phyloP scores from a whole-genome alignment of 2,113 vertebrate species.

The Gallinago undulata region DNA sequence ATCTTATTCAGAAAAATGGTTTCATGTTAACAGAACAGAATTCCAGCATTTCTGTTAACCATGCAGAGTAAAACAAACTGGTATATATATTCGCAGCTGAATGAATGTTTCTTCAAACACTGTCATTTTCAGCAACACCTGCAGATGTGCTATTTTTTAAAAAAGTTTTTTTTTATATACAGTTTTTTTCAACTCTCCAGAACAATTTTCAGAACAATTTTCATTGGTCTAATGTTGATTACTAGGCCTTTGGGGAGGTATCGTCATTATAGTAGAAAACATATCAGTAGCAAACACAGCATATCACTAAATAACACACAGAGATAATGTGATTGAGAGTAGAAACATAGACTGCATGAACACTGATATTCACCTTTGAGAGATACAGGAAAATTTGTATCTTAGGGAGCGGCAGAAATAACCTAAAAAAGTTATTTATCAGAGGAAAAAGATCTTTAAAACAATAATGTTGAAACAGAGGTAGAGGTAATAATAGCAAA shows the following conservation, averaged over 20 bases:
- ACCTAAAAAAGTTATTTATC: neutral
- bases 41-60: neutral
- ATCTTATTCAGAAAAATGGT: constrained; percentile 1
- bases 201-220: neutral
- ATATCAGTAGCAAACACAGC: neutral
- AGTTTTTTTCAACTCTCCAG: neutral
- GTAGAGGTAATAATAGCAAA: neutral
- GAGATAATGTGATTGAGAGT: neutral
- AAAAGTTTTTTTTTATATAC: neutral
- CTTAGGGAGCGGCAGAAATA: neutral
- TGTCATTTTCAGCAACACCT: neutral
- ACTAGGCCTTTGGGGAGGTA: neutral
- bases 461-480: accelerated
- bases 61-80: neutral
- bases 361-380: neutral
- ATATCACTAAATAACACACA: neutral
- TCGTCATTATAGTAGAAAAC: neutral
- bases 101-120: neutral
- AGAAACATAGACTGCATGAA: neutral
- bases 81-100: neutral
- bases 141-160: neutral
- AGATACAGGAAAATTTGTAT: neutral
- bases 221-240: neutral
- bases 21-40: neutral
- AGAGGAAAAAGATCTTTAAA: neutral